Evolutionary conservation across 2,888 invertebrate species (phyloP), one percentile per base, ranked within the genome.

Genomic region (Bhutanitis thaidina): DNA sequence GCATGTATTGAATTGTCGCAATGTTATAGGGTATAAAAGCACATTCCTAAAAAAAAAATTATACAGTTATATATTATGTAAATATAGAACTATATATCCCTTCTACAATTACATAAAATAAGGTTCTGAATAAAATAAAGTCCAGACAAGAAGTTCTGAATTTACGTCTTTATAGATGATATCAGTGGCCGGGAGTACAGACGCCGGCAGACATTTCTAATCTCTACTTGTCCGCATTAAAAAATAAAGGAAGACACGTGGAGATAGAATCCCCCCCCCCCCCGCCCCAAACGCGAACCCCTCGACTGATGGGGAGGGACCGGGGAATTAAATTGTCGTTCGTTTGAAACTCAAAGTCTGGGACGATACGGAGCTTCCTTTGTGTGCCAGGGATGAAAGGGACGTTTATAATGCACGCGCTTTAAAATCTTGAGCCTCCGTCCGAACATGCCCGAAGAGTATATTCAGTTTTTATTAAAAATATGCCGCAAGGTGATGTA

Each of bases 271-370:
- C 37, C 43, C n/a, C 43, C 16, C 32, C 10, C n/a, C 16, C 25
- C 34, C n/a, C 16, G 25, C 34, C 34, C 40, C 34, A n/a, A n/a
- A 25, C 43, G 1, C 8, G 29, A 4, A 20, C 12, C 32, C 40
- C 40, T 34, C 12, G 27, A 8, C 44, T 14, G 40, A 35, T 8
- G 39, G 37, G 36, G 35, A 14, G 39, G 40, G 29, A 13, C 36
- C 36, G 48, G 41, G 41, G 40, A 46, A 51, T 51, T 51, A 51
- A 51, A 51, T 46, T 46, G 51, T 51, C 51, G 40, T 40, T 41
- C 51, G 44, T 51, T 50, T 40, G 51, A 46, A 29, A 41, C 51
- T 40, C 44, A 50, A 50, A 50, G 50, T 50, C 50, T 50, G 50
- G 48, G 29, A 15, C 50, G 44, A 44, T 40, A 44, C 32, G 49